phyloP scores from a whole-genome alignment of 2,888 invertebrate genomes.

The Mesodorylaimus sp. region DNA sequence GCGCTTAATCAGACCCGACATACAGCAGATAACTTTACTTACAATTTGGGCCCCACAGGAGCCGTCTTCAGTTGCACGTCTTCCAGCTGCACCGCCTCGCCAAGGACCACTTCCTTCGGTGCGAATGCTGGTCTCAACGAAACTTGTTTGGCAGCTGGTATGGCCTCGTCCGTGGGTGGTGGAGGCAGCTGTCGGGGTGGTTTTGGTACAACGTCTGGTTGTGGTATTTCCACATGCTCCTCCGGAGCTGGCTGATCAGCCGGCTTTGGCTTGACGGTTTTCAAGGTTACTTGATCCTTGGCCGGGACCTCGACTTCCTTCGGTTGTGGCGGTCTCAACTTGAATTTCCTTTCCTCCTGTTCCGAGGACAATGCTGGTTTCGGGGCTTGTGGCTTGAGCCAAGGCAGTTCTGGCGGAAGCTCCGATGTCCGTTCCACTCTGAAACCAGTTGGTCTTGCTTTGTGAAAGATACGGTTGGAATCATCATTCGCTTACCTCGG shows the following conservation, averaged over 20 bases:
- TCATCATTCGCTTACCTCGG: not conserved
- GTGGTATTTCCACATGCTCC: conserved; percentile 3
- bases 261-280: conserved; percentile 10
- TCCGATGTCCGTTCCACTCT: not conserved
- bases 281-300: conserved; percentile 16
- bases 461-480: not conserved
- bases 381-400: not conserved
- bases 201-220: conserved; percentile 11
- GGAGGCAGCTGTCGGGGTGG: conserved; percentile 23
- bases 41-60: not conserved
- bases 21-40: no score
- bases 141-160: conserved; percentile 25
- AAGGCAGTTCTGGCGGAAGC: conserved; percentile 1
- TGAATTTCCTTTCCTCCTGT: conserved; percentile 12
- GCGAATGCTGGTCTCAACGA: conserved; percentile 21
- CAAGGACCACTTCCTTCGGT: conserved; percentile 14
- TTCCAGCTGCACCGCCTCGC: not conserved
- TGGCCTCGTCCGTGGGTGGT: conserved; percentile 17
- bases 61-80: conserved; percentile 7
- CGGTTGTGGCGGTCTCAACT: conserved; percentile 20
- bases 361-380: not conserved
- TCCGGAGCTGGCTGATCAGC: not conserved
- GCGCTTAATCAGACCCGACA: no score
- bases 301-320: conserved; percentile 25
- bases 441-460: not conserved